Evolutionary conservation across 2,113 vertebrate genomes (phyloP), one percentile per base, ranked within the genome.

Genomic region (Trematocara marginatum): DNA sequence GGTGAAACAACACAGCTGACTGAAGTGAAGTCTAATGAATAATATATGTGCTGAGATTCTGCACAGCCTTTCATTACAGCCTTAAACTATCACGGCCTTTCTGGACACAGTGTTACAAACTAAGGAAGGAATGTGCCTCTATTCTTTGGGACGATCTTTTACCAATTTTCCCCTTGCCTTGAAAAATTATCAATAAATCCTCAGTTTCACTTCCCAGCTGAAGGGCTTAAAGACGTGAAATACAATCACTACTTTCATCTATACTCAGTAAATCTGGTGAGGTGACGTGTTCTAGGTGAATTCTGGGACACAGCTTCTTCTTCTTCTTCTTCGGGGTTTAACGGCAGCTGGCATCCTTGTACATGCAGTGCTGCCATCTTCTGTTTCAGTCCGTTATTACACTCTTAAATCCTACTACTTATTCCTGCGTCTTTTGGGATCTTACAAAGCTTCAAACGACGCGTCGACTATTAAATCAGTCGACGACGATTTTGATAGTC

Each of bases 21-120:
- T 86, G 34, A 57, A 78, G 80, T 82, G 83, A 86, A 78, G 82
- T 18, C 66, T 53, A 61, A 90, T 94, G 79, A 93, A 93, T 93
- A 92, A 94, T 89, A 88, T 11, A 93, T 92, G 35, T 6, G 3
- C 5, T 9, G 42, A 88, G 81, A 76, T 16, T 80, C 86, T 90
- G 90, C 61, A 71, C 52, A 57, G 85, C 42, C 13, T 23, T 84
- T 87, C 71, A 61, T 89, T 82, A 74, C 34, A 7, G 81, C 31
- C 82, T 26, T 2, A 47, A 80, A 79, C 54, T 31, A 80, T 79
- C 31, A 42, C 11, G 7, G 52, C 4, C 20, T 35, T 4, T 10
- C 16, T 64, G n/a, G 74, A 78, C 3, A 38, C 10, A 16, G 1
- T 2, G 6, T 9, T 1, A 82, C 6, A 64, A 20, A 52, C n/a